These are phyloP conservation scores for Okapia johnstoni DNA, from an alignment of 2,113 vertebrate genomes.

Conservation along the genomic window DNA sequence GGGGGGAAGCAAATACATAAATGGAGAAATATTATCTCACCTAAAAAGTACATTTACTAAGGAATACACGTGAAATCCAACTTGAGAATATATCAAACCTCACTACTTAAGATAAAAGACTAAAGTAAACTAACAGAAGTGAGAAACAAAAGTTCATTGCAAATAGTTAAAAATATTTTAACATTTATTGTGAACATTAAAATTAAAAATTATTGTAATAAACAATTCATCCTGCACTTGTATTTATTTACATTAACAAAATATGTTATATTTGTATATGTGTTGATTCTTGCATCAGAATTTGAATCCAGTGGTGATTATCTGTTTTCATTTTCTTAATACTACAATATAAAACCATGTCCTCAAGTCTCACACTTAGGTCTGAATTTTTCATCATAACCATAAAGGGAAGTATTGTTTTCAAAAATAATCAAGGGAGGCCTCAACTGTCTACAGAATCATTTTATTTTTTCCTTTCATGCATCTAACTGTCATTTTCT, in stretches of 20 bases:
- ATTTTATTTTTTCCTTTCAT: neutral
- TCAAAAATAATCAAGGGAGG: neutral
- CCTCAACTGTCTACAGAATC: neutral
- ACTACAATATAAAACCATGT: neutral
- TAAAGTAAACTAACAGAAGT: neutral
- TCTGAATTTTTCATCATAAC: neutral
- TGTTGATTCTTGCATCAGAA: neutral
- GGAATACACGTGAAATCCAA: neutral
- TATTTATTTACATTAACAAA: neutral
- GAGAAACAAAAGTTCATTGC: neutral
- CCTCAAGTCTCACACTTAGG: neutral
- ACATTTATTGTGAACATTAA: neutral
- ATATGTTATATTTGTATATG: neutral
- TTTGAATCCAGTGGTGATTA: neutral
- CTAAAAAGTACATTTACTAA: neutral
- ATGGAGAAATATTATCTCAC: neutral
- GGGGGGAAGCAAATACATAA: neutral
- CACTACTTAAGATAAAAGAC: neutral
- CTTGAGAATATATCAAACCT: neutral
- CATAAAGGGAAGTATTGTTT: neutral
- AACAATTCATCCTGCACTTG: neutral
- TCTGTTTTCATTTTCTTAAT: neutral
- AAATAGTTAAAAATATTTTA: neutral
- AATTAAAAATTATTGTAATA: neutral
- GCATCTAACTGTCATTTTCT: neutral